Evolutionary conservation across 2,888 invertebrate genomes (phyloP).

Genomic region (Rhingia campestris): DNA sequence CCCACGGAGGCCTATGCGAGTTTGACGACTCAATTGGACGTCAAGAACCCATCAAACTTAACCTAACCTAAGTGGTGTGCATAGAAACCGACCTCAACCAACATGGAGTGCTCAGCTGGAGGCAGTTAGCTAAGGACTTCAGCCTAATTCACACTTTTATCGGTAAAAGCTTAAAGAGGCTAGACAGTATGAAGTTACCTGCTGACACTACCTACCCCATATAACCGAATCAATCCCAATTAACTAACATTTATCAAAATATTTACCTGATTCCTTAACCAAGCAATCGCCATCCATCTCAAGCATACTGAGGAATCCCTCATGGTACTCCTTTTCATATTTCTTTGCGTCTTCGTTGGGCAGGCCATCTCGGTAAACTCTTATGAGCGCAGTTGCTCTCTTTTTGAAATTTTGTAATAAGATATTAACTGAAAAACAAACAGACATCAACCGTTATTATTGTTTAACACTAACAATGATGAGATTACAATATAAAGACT

Average conservation of each 20-base stretch:
- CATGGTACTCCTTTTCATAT: constrained; percentile 77
- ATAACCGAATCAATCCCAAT: no score
- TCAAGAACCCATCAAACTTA: no score
- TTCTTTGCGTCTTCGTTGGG: constrained; percentile 54
- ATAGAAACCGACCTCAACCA: no score
- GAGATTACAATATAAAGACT: not conserved
- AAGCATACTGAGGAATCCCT: constrained; percentile 75
- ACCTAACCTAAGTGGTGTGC: no score
- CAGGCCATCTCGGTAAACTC: constrained; percentile 75
- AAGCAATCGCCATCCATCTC: constrained; percentile 71
- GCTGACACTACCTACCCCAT: not conserved
- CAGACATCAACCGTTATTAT: not conserved
- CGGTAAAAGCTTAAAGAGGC: not conserved
- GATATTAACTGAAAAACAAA: constrained; percentile 76
- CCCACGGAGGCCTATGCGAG: no score
- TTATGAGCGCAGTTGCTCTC: constrained; percentile 77
- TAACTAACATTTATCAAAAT: not conserved
- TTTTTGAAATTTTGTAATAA: constrained; percentile 78
- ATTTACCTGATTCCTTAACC: constrained; percentile 54
- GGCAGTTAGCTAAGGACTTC: no score
- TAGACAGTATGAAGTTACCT: not conserved
- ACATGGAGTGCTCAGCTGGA: no score
- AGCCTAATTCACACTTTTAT: no score
- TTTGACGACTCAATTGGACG: no score
- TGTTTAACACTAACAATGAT: constrained; percentile 7